These are phyloP conservation scores for Drosophila nikananu DNA, from an alignment of 1,140 invertebrate species.

Conservation along the genomic window DNA sequence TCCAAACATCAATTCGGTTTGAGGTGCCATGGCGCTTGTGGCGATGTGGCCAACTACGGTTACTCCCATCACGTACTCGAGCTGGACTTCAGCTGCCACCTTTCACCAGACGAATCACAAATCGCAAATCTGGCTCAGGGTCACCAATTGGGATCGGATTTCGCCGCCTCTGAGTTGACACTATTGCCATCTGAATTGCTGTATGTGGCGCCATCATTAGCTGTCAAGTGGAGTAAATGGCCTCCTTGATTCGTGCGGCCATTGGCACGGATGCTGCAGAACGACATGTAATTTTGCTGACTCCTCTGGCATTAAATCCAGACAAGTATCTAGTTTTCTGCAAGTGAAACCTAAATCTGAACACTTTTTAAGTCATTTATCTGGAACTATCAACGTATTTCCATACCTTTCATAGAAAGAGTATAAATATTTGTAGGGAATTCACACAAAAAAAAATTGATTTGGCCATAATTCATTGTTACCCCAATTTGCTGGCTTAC, in stretches of 20 bases:
- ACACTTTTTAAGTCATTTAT: neutral
- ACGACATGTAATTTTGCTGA: conserved; percentile 13
- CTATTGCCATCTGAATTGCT: conserved; percentile 7
- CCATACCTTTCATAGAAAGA: neutral
- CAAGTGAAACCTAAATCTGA: neutral
- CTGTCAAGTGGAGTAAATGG: conserved; percentile 11
- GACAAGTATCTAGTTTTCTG: neutral
- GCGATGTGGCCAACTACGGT: conserved; percentile 29
- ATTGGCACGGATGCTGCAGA: neutral
- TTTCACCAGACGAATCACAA: conserved; percentile 56
- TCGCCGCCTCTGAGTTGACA: conserved; percentile 26
- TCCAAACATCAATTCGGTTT: conserved; percentile 48
- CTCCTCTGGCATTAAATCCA: neutral
- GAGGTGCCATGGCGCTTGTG: conserved; percentile 32
- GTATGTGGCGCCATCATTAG: conserved; percentile 7
- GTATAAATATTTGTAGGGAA: neutral
- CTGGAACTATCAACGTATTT: neutral
- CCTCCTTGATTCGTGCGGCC: conserved; percentile 1
- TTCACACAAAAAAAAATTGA: neutral
- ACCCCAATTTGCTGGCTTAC: neutral
- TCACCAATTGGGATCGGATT: conserved; percentile 14
- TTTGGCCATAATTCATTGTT: neutral
- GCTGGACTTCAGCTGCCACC: conserved; percentile 30
- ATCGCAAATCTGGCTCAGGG: conserved; percentile 42
- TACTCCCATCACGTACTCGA: conserved; percentile 34